Base-by-base conservation (phyloP, 2,113 vertebrate species). In the Delphinapterus leucas region DNA sequence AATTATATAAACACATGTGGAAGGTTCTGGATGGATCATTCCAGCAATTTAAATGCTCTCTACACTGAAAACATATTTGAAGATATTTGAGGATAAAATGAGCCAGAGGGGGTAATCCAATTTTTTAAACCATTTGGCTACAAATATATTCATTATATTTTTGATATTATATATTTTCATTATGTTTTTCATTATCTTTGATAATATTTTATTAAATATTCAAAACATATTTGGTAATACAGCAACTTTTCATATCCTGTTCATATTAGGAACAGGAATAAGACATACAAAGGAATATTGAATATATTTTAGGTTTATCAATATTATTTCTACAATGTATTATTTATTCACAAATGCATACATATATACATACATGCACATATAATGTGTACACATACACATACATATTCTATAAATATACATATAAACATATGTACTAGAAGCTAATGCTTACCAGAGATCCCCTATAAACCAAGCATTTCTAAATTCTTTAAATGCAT, bases 81-180 rank as follows among this genome's bases (percentile, higher is more conserved):
- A 86, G 92, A 79, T 81, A 61, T 33, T 88, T 95, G 17, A 63
- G 47, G 28, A 44, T 80, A 70, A 90, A 92, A 94, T 87, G 58
- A 94, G 33, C 65, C 33, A 77, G 83, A 55, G 58, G 8, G 26
- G 23, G 0, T 25, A 41, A 80, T 21, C 2, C 88, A 25, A 86
- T 53, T 25, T 55, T 84, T 86, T 67, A 76, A 87, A 84, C 17
- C 31, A 79, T 68, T 63, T 23, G 6, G 13, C 9, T 88, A 41
- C 25, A 23, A 88, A 4, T 28, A 63, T 55, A 55, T 11, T 55
- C 76, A 55, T 33, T 80, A 58, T 36, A 47, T 31, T 79, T 88
- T 61, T 55, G 5, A 67, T n/a, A 20, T 90, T 44, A 23, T 84
- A 9, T 25, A 61, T 77, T 93, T 76, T 65, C 80, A 77, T 31